A percentile compares a stretch with the other conserved stretches of the same genome.
These are phyloP conservation scores for Cremastinae sp. DNA, from an alignment of 2,888 invertebrate genomes.

Conservation along the genomic window DNA sequence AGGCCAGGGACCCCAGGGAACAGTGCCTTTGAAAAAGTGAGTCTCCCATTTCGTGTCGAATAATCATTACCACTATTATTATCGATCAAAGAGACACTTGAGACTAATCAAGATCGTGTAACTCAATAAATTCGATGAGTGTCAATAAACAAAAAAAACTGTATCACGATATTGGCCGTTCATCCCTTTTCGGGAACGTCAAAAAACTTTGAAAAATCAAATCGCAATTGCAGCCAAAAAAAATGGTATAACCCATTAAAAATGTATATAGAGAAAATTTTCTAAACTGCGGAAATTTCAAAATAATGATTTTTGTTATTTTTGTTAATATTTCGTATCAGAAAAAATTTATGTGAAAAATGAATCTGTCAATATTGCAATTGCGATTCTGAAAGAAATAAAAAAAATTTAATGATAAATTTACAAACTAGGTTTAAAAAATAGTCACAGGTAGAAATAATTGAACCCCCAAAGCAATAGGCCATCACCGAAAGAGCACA, in stretches of 20 bases:
- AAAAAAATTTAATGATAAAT: conserved; percentile 58
- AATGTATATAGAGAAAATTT: no score
- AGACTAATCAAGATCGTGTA: conserved; percentile 16
- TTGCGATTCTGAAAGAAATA: conserved; percentile 66
- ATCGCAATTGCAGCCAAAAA: conserved; percentile 66
- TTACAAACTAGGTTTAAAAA: conserved; percentile 56
- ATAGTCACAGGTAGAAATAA: conserved; percentile 69
- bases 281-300: no score
- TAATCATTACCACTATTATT: conserved; percentile 34
- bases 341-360: not conserved
- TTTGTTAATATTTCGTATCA: no score
- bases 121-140: conserved; percentile 39
- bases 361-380: conserved; percentile 61
- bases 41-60: conserved; percentile 79
- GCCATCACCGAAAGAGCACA: conserved; percentile 73
- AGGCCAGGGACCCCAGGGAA: conserved; percentile 88
- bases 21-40: conserved; percentile 99
- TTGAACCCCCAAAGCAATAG: conserved; percentile 75
- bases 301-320: no score
- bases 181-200: conserved; percentile 55
- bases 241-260: no score
- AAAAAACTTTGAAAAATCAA: conserved; percentile 50
- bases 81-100: conserved; percentile 29
- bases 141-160: conserved; percentile 24
- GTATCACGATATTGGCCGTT: conserved; percentile 48